These are phyloP conservation scores for Trichopria drosophilae DNA, from an alignment of 2,888 invertebrate genomes.

Conservation along the genomic window DNA sequence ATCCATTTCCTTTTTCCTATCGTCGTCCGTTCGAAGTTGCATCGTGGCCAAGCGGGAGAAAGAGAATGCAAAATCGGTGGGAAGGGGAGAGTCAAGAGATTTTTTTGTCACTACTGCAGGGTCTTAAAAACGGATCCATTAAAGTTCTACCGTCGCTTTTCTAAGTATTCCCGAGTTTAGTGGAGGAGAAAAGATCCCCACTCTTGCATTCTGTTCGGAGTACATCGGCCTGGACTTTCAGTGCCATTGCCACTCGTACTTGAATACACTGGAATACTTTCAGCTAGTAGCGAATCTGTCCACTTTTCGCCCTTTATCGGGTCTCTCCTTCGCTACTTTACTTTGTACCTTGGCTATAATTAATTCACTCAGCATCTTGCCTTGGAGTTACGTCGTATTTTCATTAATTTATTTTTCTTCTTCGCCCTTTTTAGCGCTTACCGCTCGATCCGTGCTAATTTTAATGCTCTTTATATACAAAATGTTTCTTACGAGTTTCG, in stretches of 20 bases:
- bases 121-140: conserved; percentile 52
- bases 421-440: too few relatives aligned
- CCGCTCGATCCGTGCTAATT: too few relatives aligned
- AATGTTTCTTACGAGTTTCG: too few relatives aligned
- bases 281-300: conserved; percentile 23
- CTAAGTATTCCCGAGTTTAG: conserved; percentile 34
- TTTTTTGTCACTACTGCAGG: too few relatives aligned
- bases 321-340: conserved; percentile 1
- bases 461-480: too few relatives aligned
- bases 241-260: conserved; percentile 30
- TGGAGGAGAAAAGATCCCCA: conserved; percentile 14
- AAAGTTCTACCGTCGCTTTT: conserved; percentile 48
- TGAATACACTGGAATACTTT: conserved; percentile 38
- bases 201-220: conserved; percentile 17
- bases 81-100: conserved; percentile 30
- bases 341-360: conserved; percentile 30
- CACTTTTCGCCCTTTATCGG: conserved; percentile 15
- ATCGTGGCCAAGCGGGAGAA: too few relatives aligned
- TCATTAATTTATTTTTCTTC: too few relatives aligned
- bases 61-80: too few relatives aligned
- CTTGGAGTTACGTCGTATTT: conserved; percentile 27
- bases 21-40: too few relatives aligned
- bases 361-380: conserved; percentile 31
- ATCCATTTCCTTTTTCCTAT: too few relatives aligned
- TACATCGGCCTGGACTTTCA: conserved; percentile 14